Conservation (phyloP, 2,797 vertebrate genomes). For the Nothura maculosa region DNA sequence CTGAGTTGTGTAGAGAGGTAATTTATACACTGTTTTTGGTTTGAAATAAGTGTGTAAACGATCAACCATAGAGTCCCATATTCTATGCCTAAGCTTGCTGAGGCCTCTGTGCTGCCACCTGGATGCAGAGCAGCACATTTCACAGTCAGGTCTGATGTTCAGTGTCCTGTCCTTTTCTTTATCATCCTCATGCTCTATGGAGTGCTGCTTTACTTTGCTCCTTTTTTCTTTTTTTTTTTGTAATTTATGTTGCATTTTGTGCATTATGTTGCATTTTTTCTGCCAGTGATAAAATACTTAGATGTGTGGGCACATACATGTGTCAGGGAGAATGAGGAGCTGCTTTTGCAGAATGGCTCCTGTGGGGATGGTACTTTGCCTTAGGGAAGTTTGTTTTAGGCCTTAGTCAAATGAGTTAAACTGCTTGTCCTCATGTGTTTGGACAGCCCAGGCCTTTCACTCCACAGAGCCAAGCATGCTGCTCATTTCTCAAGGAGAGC, state of each 20-base stretch:
- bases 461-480: rapidly evolving
- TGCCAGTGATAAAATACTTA: too few relatives aligned
- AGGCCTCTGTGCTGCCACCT: not conserved
- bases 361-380: too few relatives aligned
- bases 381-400: not conserved
- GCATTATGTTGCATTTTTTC: not conserved
- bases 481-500: not conserved
- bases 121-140: not conserved
- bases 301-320: too few relatives aligned
- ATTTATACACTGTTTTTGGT: not conserved
- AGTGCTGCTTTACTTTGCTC: too few relatives aligned
- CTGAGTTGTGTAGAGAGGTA: not conserved
- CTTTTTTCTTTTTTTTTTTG: not conserved
- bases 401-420: not conserved
- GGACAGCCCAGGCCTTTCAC: rapidly evolving
- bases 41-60: not conserved
- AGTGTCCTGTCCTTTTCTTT: not conserved
- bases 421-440: rapidly evolving
- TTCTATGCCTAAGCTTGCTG: not conserved
- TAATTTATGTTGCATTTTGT: not conserved
- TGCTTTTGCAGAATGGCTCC: not conserved
- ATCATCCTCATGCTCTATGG: not conserved
- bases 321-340: not conserved
- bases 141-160: not conserved
- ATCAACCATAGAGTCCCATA: not conserved